Evolutionary conservation across 2,797 vertebrate genomes (phyloP).

Genomic region (Sebastes hubbsi): DNA sequence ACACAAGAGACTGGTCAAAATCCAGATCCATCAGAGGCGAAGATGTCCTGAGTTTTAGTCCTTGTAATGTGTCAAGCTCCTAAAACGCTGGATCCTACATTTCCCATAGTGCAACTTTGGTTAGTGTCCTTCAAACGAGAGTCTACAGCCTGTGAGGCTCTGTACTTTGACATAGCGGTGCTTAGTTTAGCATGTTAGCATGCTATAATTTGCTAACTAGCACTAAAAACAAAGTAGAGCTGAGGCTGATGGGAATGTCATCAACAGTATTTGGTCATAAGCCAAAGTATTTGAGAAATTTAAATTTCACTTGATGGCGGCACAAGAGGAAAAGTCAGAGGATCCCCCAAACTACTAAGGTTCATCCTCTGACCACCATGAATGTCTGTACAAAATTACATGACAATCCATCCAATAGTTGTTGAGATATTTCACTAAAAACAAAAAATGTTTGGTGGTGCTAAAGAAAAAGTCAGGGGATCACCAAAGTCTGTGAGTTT

Average conservation of each 20-base stretch:
- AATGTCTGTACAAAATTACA: not conserved
- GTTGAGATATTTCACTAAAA: not conserved
- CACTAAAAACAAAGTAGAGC: not conserved
- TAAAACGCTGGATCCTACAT: not conserved
- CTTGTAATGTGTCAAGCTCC: not conserved
- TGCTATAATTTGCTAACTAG: accelerated
- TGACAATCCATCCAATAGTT: not conserved
- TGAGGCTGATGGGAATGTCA: not conserved
- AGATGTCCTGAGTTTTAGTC: not conserved
- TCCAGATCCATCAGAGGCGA: not conserved
- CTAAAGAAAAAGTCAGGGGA: too few relatives aligned
- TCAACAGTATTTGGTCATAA: not conserved
- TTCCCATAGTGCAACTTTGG: not conserved
- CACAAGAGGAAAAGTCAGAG: not conserved
- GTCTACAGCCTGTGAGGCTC: not conserved
- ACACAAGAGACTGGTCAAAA: not conserved
- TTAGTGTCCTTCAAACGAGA: not conserved
- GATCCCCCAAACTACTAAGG: accelerated
- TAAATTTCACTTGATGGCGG: not conserved
- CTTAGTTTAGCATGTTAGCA: not conserved
- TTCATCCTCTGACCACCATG: not conserved
- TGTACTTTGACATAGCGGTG: not conserved
- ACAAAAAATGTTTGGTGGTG: not conserved
- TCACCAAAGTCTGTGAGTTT: not conserved
- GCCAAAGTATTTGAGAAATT: not conserved